Evolutionary conservation across 2,113 vertebrate species (phyloP).

Genomic region (Machaerirhynchus nigripectus): DNA sequence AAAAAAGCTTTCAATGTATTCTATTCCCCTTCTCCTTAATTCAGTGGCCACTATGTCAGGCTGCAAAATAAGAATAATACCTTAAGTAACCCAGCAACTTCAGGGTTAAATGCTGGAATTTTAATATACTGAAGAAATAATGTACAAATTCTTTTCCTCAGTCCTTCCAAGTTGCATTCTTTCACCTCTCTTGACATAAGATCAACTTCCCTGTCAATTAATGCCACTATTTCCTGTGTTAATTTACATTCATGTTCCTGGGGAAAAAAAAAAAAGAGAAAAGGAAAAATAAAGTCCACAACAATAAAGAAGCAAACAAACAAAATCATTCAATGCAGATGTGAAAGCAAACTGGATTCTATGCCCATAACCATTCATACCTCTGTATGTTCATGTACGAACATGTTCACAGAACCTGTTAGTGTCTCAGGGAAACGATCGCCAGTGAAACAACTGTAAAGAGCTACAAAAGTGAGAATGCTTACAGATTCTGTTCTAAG

Average conservation of each 20-base stretch:
- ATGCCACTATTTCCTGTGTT: conserved; percentile 82
- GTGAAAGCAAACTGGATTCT: neutral
- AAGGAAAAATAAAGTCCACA: neutral
- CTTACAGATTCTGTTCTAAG: neutral
- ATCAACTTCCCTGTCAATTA: conserved; percentile 89
- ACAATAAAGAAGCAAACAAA: neutral
- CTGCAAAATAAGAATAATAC: conserved; percentile 66
- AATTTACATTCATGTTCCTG: conserved; percentile 88
- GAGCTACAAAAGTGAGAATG: neutral
- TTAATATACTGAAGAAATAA: conserved; percentile 92
- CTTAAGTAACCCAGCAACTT: conserved; percentile 80
- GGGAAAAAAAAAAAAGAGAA: neutral
- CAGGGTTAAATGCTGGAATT: conserved; percentile 89
- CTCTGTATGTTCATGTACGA: neutral
- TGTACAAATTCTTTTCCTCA: conserved; percentile 89
- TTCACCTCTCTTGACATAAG: conserved; percentile 82
- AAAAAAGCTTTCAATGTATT: neutral
- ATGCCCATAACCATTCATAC: neutral
- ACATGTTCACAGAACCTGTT: neutral
- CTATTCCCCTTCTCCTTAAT: neutral
- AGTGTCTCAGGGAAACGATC: neutral
- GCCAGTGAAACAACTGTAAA: neutral
- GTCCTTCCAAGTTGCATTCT: conserved; percentile 80
- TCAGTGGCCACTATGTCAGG: neutral
- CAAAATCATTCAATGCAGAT: neutral